phyloP scores from a whole-genome alignment of 2,888 invertebrate species.

The Apamea epomidion region DNA sequence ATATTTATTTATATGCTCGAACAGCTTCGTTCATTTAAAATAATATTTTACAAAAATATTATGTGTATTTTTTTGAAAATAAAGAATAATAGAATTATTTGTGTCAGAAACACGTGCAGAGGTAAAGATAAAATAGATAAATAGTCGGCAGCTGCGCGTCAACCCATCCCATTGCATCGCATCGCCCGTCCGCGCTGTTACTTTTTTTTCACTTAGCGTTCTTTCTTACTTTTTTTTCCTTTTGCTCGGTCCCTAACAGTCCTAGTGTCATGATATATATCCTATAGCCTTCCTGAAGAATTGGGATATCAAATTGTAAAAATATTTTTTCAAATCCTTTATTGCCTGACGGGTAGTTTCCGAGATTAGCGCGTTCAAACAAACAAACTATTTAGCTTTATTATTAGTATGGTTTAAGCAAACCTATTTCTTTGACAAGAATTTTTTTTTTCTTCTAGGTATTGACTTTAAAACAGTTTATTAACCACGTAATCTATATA shows the following conservation, averaged over 20 bases:
- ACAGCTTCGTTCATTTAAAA: background rate
- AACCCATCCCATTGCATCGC: background rate
- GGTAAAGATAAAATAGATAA: background rate
- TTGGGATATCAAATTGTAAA: background rate
- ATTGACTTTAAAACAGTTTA: background rate
- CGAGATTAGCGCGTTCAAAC: background rate
- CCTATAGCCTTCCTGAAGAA: background rate
- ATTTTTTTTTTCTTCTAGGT: background rate
- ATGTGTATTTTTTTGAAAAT: background rate
- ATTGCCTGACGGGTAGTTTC: background rate
- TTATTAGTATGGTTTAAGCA: background rate
- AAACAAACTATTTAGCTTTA: too few relatives aligned
- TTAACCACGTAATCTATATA: background rate
- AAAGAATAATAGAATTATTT: background rate
- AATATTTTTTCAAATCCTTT: background rate
- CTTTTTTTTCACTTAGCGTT: background rate
- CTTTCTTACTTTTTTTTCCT: too few relatives aligned
- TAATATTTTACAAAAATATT: background rate
- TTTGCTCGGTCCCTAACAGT: too few relatives aligned
- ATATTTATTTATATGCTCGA: slow-evolving; percentile 26
- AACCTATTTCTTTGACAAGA: too few relatives aligned
- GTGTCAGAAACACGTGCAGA: background rate
- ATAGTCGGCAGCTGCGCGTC: background rate
- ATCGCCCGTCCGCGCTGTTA: background rate
- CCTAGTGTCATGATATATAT: too few relatives aligned